These are phyloP conservation scores for Bhutanitis thaidina DNA, from an alignment of 2,888 invertebrate species.

Conservation along the genomic window DNA sequence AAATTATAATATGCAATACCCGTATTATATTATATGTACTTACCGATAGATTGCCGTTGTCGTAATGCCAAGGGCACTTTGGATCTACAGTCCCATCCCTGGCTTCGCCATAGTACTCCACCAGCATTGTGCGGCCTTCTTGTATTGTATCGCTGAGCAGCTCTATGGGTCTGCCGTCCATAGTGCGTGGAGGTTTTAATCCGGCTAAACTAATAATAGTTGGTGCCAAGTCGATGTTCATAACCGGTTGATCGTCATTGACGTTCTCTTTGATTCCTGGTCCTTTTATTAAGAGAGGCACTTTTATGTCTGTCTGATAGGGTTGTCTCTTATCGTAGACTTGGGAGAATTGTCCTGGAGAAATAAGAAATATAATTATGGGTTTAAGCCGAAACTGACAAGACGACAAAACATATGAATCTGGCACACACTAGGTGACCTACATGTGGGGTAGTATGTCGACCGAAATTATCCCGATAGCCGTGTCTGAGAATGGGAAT, in stretches of 20 bases:
- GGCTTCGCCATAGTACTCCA: slow-evolving; percentile 92
- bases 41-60: slow-evolving; percentile 80
- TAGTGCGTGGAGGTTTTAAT: slow-evolving; percentile 60
- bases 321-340: slow-evolving; percentile 94
- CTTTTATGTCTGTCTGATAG: slow-evolving; percentile 92
- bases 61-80: slow-evolving; percentile 83
- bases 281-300: slow-evolving; percentile 90
- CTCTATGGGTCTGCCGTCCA: slow-evolving; percentile 81
- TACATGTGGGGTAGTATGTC: no score
- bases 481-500: no score
- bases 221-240: slow-evolving; percentile 91
- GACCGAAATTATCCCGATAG: no score
- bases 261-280: slow-evolving; percentile 81
- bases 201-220: slow-evolving; percentile 89
- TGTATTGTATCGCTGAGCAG: slow-evolving; percentile 26
- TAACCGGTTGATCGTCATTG: slow-evolving; percentile 77
- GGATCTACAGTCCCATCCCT: slow-evolving; percentile 73
- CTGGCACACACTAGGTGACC: no score
- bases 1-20: no score
- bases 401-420: no score
- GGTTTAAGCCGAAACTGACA: no score
- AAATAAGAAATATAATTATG: not conserved
- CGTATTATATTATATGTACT: slow-evolving; percentile 55
- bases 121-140: slow-evolving; percentile 79
- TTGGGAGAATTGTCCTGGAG: slow-evolving; percentile 90